Evolutionary conservation across 2,113 vertebrate species (phyloP), one percentile per base, ranked within the genome.

Genomic region (Catharus minimus): DNA sequence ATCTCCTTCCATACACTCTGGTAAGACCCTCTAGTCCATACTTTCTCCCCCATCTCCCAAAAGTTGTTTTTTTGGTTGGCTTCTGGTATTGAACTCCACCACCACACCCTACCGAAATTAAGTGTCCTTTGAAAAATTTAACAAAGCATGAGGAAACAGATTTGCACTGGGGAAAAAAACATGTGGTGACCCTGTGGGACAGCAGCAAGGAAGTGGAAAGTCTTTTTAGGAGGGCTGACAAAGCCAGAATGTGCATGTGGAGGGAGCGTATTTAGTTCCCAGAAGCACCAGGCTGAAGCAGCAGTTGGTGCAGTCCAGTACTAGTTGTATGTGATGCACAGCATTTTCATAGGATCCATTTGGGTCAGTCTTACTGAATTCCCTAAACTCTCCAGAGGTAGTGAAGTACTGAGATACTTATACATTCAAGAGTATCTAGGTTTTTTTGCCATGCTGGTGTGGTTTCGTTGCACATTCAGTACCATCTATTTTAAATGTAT

Each of bases 401-500:
- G 36, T 77, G 90, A 96, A 91, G 80, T 87, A 62, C 82, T 46
- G n/a, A 93, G 53, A 32, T 88, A 67, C 32, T 94, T 96, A 95
- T 19, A 66, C 83, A 62, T 88, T 92, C 92, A 91, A 53, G 90
- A 95, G 97, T 13, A 22, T 88, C 86, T 89, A 87, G 80, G 11
- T 30, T 89, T 91, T 80, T 74, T 93, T 94, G 44, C 44, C 81
- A 69, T 36, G 8, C 55, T 82, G 57, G 22, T 84, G 56, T 69
- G 41, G 60, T 65, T 74, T 82, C 76, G 72, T 65, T 84, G 44
- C 30, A 10, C 65, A 67, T 92, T 84, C 68, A 62, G 73, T 90
- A 85, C 77, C 57, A 88, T 96, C 80, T 96, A 89, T 93, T 97
- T 97, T 82, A 97, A 97, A 95, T 21, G 15, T 80, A 97, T 92